phyloP scores from a whole-genome alignment of 2,113 vertebrate species.

The Trochalopteron elliotii region DNA sequence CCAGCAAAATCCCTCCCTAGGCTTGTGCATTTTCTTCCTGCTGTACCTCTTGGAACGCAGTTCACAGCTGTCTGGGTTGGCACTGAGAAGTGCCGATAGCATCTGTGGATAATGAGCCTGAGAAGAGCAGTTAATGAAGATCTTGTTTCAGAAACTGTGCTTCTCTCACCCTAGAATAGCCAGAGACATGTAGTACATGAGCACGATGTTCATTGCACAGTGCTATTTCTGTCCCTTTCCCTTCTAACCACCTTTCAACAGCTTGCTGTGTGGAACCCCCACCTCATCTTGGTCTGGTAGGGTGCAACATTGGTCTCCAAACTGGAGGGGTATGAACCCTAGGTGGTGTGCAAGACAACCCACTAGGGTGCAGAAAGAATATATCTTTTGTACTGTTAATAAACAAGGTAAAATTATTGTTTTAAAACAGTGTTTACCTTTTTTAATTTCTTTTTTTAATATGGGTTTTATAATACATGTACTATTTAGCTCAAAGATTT shows the following conservation, averaged over 20 bases:
- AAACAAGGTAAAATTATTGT: background rate
- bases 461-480: background rate
- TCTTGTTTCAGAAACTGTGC: background rate
- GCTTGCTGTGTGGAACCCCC: background rate
- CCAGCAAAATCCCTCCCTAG: background rate
- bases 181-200: background rate
- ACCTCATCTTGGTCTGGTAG: background rate
- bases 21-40: background rate
- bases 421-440: background rate
- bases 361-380: background rate
- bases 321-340: accelerated
- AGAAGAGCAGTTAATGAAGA: background rate
- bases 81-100: background rate
- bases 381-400: background rate
- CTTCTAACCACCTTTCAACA: background rate
- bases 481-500: background rate
- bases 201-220: background rate
- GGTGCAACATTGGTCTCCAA: background rate
- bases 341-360: background rate
- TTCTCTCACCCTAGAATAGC: background rate
- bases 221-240: background rate
- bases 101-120: background rate
- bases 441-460: background rate
- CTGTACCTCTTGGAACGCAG: background rate
- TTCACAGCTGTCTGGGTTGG: background rate